Percentiles rank a stretch among this genome's conserved stretches.
phyloP scores from a whole-genome alignment of 1,140 invertebrate genomes.

The Brachionus manjavacas region DNA sequence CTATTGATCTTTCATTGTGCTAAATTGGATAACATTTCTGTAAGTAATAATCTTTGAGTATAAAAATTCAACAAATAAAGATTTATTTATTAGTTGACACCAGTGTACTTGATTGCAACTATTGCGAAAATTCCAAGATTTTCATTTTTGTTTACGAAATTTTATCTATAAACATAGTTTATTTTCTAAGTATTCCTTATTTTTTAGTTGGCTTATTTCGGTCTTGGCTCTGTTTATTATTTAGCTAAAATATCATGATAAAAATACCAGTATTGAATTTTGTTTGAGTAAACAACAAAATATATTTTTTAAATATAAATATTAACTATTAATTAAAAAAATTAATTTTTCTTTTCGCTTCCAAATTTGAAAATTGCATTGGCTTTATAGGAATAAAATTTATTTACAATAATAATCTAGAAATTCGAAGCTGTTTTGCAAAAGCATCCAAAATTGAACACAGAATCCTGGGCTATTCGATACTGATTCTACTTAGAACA shows the following conservation, averaged over 20 bases:
- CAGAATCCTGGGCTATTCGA: background rate
- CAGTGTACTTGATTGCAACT: background rate
- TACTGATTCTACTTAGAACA: background rate
- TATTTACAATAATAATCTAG: background rate
- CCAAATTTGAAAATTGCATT: background rate
- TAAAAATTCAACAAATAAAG: background rate
- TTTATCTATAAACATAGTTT: background rate
- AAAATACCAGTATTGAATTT: slow-evolving; percentile 18
- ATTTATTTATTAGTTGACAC: background rate
- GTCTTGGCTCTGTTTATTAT: background rate
- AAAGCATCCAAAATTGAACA: background rate
- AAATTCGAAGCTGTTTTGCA: background rate
- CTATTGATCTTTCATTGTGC: background rate
- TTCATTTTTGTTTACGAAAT: background rate
- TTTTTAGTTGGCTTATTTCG: background rate
- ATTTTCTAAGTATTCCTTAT: background rate
- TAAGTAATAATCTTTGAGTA: background rate
- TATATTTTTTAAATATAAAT: slow-evolving; percentile 30
- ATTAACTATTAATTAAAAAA: slow-evolving; percentile 38
- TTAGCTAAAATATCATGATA: slow-evolving; percentile 10
- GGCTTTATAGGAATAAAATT: background rate
- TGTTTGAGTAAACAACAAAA: slow-evolving; percentile 8
- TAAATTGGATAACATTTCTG: slow-evolving; percentile 10
- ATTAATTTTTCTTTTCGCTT: slow-evolving; percentile 2
- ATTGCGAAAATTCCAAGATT: background rate